Percentiles rank a stretch among this genome's conserved stretches.
Evolutionary conservation across 2,797 vertebrate genomes (phyloP).

Genomic region (Alauda arvensis): DNA sequence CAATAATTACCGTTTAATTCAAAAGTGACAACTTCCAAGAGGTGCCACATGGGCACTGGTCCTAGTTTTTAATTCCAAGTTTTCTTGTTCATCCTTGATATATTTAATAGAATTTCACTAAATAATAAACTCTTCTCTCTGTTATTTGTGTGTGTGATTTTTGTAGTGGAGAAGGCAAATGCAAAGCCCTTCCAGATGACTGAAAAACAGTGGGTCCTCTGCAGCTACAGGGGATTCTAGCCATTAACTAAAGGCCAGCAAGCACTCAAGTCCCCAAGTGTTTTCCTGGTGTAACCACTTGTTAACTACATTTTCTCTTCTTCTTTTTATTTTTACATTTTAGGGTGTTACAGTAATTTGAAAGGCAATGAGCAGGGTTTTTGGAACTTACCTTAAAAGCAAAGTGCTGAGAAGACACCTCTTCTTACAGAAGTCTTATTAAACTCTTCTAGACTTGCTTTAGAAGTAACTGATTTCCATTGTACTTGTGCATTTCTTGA

Average conservation of each 20-base stretch:
- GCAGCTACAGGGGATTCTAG: slow-evolving; percentile 97
- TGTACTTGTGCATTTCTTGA: slow-evolving; percentile 64
- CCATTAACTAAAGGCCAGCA: slow-evolving; percentile 93
- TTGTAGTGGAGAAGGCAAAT: slow-evolving; percentile 99
- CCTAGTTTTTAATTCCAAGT: slow-evolving; percentile 74
- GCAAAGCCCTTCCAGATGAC: slow-evolving; percentile 98
- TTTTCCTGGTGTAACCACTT: slow-evolving; percentile 91
- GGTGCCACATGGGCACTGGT: slow-evolving; percentile 78
- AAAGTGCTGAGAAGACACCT: slow-evolving; percentile 76
- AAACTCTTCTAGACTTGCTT: slow-evolving; percentile 76
- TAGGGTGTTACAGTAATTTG: slow-evolving; percentile 84
- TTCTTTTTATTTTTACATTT: slow-evolving; percentile 84
- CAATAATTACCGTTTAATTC: slow-evolving; percentile 52
- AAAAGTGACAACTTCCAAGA: slow-evolving; percentile 64
- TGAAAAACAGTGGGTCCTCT: slow-evolving; percentile 95
- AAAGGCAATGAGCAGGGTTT: slow-evolving; percentile 78
- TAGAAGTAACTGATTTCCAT: slow-evolving; percentile 70
- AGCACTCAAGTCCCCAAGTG: slow-evolving; percentile 89
- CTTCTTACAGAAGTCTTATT: slow-evolving; percentile 73
- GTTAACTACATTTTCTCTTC: slow-evolving; percentile 83
- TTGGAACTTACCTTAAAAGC: slow-evolving; percentile 71
- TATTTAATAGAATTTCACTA: slow-evolving; percentile 79
- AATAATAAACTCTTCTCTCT: slow-evolving; percentile 98
- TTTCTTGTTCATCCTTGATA: slow-evolving; percentile 80
- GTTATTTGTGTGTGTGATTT: slow-evolving; percentile 99